phyloP scores from a whole-genome alignment of 2,113 vertebrate species.

The Poecile atricapillus region DNA sequence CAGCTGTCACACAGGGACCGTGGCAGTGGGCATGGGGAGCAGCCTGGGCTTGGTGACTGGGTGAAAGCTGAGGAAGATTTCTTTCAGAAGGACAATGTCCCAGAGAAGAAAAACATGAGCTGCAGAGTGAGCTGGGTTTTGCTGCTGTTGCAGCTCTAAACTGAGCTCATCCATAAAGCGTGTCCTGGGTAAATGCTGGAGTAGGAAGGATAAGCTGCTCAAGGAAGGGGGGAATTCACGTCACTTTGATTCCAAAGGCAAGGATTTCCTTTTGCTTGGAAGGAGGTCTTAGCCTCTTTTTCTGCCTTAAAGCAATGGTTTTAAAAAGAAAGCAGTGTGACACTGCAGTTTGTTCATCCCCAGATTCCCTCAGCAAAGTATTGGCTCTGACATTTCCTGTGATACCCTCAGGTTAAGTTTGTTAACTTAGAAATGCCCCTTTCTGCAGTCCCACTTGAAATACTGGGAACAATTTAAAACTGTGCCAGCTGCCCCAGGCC shows the following conservation, averaged over 20 bases:
- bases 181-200: background rate
- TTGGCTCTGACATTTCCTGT: background rate
- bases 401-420: background rate
- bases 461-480: background rate
- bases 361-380: background rate
- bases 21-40: background rate
- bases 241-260: background rate
- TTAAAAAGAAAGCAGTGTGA: background rate
- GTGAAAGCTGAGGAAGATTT: background rate
- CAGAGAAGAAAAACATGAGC: background rate
- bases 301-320: background rate
- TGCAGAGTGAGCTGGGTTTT: background rate
- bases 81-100: background rate
- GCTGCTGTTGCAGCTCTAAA: background rate
- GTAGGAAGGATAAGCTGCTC: background rate
- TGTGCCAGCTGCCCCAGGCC: background rate
- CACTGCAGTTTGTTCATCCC: background rate
- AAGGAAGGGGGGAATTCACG: fast-evolving
- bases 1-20: background rate
- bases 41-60: background rate
- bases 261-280: background rate
- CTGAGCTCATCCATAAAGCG: background rate
- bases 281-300: background rate
- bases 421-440: background rate
- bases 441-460: background rate